A percentile compares a stretch with the other conserved stretches of the same genome.
Evolutionary conservation across 2,113 vertebrate species (phyloP).

Genomic region (Channa maculata): DNA sequence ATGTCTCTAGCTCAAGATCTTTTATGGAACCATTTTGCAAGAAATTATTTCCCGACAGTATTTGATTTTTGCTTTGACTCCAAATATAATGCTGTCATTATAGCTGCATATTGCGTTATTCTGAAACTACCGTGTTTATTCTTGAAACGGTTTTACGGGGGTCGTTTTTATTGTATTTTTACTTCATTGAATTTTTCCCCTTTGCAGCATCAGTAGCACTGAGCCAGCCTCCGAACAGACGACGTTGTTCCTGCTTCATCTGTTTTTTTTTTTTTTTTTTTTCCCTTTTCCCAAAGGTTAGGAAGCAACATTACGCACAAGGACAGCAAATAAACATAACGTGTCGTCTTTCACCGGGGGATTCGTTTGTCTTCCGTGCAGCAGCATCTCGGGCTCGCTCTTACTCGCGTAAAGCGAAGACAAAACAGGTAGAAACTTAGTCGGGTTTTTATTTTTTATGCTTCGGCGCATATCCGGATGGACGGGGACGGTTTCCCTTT

Average conservation of each 20-base stretch:
- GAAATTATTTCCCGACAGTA: no score
- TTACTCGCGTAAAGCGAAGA: constrained; percentile 50
- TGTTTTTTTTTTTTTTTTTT: constrained; percentile 30
- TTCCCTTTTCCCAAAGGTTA: constrained; percentile 7
- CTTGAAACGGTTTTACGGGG: constrained; percentile 58
- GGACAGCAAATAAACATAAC: constrained; percentile 61
- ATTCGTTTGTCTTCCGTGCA: constrained; percentile 28
- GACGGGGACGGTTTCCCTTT: constrained; percentile 43
- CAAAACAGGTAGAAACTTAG: constrained; percentile 79
- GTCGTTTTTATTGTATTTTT: constrained; percentile 61
- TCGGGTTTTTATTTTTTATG: constrained; percentile 31
- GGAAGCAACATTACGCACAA: constrained; percentile 65
- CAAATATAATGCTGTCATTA: no score
- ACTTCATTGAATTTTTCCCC: constrained; percentile 76
- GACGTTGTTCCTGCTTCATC: constrained; percentile 65
- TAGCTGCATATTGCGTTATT: no score
- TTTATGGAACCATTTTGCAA: no score
- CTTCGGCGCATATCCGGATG: constrained; percentile 52
- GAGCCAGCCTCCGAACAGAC: constrained; percentile 77
- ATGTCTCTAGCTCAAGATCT: no score
- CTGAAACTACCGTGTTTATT: not conserved
- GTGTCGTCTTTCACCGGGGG: constrained; percentile 43
- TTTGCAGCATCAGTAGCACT: constrained; percentile 82
- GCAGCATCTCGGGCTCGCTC: constrained; percentile 47
- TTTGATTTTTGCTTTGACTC: no score